phyloP scores from a whole-genome alignment of 2,797 vertebrate species.

The Tauraco hartlaubi region DNA sequence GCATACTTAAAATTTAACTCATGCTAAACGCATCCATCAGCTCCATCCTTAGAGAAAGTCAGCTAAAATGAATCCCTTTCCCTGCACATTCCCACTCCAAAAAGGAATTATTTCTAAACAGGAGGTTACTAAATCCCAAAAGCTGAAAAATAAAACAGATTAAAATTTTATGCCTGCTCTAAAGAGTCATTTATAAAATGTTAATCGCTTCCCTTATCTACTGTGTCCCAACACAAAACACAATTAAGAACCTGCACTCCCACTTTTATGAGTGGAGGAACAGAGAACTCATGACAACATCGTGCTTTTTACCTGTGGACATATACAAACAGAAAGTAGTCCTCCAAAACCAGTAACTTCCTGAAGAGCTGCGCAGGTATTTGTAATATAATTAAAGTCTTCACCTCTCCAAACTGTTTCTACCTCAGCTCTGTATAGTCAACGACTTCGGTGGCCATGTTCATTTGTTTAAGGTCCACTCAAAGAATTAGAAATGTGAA shows the following conservation, averaged over 20 bases:
- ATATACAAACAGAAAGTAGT: not conserved
- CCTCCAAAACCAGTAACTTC: not conserved
- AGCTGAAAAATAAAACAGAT: constrained; percentile 15
- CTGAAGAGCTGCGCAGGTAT: not conserved
- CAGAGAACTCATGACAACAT: not conserved
- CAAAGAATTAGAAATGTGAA: not conserved
- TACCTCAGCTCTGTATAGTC: not conserved
- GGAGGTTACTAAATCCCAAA: not conserved
- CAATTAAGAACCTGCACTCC: not conserved
- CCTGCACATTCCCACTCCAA: not conserved
- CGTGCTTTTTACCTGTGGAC: not conserved
- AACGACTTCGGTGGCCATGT: not conserved
- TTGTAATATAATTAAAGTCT: not conserved
- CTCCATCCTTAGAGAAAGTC: not conserved
- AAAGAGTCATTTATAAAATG: not conserved
- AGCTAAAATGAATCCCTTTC: not conserved
- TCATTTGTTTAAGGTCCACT: not conserved
- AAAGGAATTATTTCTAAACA: not conserved
- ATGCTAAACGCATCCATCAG: not conserved
- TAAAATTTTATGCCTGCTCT: not conserved
- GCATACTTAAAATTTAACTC: not conserved
- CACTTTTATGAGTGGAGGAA: not conserved
- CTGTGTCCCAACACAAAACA: not conserved
- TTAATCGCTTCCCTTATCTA: not conserved
- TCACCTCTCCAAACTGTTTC: not conserved